These are phyloP conservation scores for Drosophila stalkeri DNA, from an alignment of 2,888 invertebrate genomes.

Conservation along the genomic window DNA sequence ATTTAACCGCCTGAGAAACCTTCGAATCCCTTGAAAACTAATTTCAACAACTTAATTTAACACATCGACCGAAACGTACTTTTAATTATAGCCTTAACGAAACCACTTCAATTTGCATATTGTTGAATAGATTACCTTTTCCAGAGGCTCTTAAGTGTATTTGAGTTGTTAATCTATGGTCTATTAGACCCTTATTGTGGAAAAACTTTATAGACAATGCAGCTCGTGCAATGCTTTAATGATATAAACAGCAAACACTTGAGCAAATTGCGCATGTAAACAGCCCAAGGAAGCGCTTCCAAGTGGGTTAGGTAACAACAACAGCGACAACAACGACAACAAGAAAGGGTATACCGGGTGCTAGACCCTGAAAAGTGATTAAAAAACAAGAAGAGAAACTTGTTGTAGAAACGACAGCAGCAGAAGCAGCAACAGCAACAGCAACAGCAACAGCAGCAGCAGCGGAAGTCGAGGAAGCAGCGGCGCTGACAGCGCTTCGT, in stretches of 20 bases:
- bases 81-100: background rate
- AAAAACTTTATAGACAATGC: conserved; percentile 54
- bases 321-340: conserved; percentile 18
- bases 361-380: conserved; percentile 81
- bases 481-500: conserved; percentile 55
- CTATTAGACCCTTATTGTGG: conserved; percentile 17
- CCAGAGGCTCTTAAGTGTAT: conserved; percentile 13
- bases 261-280: conserved; percentile 81
- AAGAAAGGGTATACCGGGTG: conserved; percentile 40
- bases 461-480: conserved; percentile 25
- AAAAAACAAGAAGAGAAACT: conserved; percentile 66
- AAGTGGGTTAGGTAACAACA: conserved; percentile 48
- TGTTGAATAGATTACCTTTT: conserved; percentile 9
- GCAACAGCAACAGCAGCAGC: conserved; percentile 20
- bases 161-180: conserved; percentile 34
- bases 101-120: conserved; percentile 3
- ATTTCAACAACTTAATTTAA: background rate
- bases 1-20: background rate
- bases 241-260: conserved; percentile 77
- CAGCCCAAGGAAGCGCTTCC: conserved; percentile 55
- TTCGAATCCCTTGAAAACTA: background rate
- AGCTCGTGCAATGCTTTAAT: conserved; percentile 60
- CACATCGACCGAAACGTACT: background rate
- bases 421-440: conserved; percentile 1
- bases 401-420: conserved; percentile 62